Conservation (phyloP, 2,113 vertebrate species). For the Sylvia atricapilla region DNA sequence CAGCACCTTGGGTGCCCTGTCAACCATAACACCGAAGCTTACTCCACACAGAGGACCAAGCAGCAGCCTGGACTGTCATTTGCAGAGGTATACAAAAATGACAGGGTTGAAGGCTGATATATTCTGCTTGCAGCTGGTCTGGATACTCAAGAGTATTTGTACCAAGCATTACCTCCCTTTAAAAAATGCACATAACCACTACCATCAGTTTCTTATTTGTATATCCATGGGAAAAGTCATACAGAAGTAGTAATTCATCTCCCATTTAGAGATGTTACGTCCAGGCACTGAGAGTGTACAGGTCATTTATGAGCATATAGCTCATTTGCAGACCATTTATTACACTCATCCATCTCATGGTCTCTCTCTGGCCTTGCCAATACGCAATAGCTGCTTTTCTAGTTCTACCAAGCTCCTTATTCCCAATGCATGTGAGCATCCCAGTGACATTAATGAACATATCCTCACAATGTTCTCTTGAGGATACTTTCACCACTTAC, state of each 20-base stretch:
- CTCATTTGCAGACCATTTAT: constrained; percentile 13
- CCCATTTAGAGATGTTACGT: background rate
- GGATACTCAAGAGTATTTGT: background rate
- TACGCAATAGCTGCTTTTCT: background rate
- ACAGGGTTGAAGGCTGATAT: background rate
- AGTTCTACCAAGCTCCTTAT: background rate
- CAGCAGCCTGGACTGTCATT: background rate
- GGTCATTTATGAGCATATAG: background rate
- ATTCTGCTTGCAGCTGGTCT: background rate
- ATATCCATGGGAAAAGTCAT: background rate
- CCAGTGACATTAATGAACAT: background rate
- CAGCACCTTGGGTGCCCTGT: background rate
- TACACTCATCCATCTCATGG: background rate
- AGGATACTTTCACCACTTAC: constrained; percentile 23
- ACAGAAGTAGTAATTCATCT: background rate
- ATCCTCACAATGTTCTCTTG: background rate
- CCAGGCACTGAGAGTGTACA: background rate
- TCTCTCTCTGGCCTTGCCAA: background rate
- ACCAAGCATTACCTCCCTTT: background rate
- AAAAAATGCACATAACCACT: background rate
- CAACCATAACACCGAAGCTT: background rate
- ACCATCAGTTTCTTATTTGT: background rate
- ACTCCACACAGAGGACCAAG: background rate
- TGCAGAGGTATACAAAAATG: background rate
- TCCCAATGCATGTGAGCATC: background rate